phyloP scores from a whole-genome alignment of 1,140 invertebrate species.

The Latrodectus geometricus region DNA sequence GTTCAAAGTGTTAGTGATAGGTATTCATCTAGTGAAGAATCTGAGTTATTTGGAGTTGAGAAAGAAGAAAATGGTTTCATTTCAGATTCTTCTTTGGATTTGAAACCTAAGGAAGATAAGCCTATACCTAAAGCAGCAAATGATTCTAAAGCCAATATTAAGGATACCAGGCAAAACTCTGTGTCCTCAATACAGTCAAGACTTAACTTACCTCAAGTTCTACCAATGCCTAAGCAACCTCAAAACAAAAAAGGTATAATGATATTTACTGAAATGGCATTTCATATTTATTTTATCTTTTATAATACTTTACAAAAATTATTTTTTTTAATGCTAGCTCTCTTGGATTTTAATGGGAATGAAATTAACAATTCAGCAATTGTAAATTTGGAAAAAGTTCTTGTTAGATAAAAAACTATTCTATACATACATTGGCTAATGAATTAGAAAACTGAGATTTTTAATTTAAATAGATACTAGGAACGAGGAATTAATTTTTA shows the following conservation, averaged over 20 bases:
- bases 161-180: slow-evolving; percentile 12
- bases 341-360: no score
- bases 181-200: slow-evolving; percentile 29
- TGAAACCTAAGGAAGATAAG: neutral
- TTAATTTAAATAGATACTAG: no score
- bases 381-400: no score
- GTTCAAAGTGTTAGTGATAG: slow-evolving; percentile 32
- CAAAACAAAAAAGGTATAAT: slow-evolving; percentile 48
- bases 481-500: no score
- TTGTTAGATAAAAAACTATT: no score
- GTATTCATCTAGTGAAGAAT: slow-evolving; percentile 53
- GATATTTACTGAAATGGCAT: neutral
- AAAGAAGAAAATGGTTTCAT: slow-evolving; percentile 39
- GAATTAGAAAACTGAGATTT: no score
- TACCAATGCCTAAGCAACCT: slow-evolving; percentile 22
- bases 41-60: slow-evolving; percentile 53
- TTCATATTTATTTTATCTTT: neutral
- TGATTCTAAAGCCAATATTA: neutral
- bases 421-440: no score
- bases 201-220: slow-evolving; percentile 34
- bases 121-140: neutral
- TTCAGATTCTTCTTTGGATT: slow-evolving; percentile 47
- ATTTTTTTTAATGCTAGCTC: no score
- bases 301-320: neutral
- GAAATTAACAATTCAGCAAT: no score